A percentile compares a stretch with the other conserved stretches of the same genome.
phyloP scores from a whole-genome alignment of 2,113 vertebrate species.

The Cololabis saira region DNA sequence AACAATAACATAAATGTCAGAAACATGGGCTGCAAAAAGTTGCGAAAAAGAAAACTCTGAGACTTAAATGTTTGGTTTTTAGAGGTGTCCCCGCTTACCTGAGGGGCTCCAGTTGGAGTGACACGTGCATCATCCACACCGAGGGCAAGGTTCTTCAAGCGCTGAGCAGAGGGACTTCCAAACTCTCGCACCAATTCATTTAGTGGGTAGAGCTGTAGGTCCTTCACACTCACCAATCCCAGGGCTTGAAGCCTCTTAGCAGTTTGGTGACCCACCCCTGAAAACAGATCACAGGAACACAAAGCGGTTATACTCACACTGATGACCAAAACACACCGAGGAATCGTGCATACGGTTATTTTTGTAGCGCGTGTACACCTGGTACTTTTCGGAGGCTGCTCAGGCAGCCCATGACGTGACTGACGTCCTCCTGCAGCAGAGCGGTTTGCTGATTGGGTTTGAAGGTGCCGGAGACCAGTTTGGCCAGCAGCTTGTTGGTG shows the following conservation, averaged over 20 bases:
- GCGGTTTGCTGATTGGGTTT: slow-evolving; percentile 93
- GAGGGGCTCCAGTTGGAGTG: slow-evolving; percentile 84
- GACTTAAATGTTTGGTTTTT: no score
- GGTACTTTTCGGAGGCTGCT: slow-evolving; percentile 82
- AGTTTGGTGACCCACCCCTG: slow-evolving; percentile 90
- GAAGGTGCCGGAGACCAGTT: slow-evolving; percentile 88
- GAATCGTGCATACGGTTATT: not conserved
- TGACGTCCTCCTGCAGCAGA: slow-evolving; percentile 83
- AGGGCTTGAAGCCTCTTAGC: slow-evolving; percentile 81
- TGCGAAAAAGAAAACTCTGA: no score
- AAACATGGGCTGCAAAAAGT: no score
- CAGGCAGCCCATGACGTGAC: slow-evolving; percentile 80
- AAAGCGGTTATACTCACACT: not conserved
- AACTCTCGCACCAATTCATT: slow-evolving; percentile 82
- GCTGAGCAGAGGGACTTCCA: slow-evolving; percentile 80
- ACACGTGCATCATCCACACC: slow-evolving; percentile 87
- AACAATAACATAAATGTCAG: no score
- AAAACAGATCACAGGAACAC: slow-evolving; percentile 2
- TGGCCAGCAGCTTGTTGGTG: slow-evolving; percentile 88
- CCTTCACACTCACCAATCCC: slow-evolving; percentile 79
- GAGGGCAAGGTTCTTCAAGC: slow-evolving; percentile 84
- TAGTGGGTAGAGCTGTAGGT: slow-evolving; percentile 82
- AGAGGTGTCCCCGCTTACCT: slow-evolving; percentile 77
- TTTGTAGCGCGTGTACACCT: slow-evolving; percentile 70
- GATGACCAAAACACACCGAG: not conserved